These are phyloP conservation scores for Empis stercorea DNA, from an alignment of 2,888 invertebrate species.

Conservation along the genomic window DNA sequence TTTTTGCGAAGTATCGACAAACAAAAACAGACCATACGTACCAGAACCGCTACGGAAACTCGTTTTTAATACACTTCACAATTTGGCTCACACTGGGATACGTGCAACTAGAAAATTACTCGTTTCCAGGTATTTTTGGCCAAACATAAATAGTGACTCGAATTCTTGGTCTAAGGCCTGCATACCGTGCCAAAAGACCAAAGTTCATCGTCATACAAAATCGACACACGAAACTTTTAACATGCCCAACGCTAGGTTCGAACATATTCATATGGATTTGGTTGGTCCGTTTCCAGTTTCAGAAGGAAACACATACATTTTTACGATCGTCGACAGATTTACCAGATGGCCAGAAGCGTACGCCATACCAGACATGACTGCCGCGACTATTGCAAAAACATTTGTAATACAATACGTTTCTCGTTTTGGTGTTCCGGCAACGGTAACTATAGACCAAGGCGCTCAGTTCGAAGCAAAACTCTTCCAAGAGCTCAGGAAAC, in stretches of 20 bases:
- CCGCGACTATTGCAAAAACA: constrained; percentile 8
- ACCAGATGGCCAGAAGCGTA: constrained; percentile 16
- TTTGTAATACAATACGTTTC: constrained; percentile 8
- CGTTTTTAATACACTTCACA: neutral
- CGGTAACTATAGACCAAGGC: constrained; percentile 12
- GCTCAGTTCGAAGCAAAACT: constrained; percentile 6
- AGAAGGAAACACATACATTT: constrained; percentile 14
- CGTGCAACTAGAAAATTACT: constrained; percentile 14
- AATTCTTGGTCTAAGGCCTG: constrained; percentile 21
- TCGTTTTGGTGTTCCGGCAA: constrained; percentile 10
- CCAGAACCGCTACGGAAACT: constrained; percentile 10
- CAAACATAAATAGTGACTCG: constrained; percentile 18
- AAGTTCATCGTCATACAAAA: constrained; percentile 19
- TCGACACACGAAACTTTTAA: constrained; percentile 14
- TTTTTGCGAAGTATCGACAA: constrained; percentile 1
- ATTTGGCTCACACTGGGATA: constrained; percentile 13
- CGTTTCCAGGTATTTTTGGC: constrained; percentile 18
- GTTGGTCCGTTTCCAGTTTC: constrained; percentile 23
- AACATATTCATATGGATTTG: constrained; percentile 25
- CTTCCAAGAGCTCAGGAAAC: neutral
- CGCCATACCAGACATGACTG: constrained; percentile 15
- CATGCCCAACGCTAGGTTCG: constrained; percentile 19
- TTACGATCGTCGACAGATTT: constrained; percentile 20
- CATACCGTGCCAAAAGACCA: constrained; percentile 21
- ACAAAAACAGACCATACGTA: constrained; percentile 13